Evolutionary conservation across 2,888 invertebrate species (phyloP), one percentile per base, ranked within the genome.

Genomic region (Athripsodes cinereus): DNA sequence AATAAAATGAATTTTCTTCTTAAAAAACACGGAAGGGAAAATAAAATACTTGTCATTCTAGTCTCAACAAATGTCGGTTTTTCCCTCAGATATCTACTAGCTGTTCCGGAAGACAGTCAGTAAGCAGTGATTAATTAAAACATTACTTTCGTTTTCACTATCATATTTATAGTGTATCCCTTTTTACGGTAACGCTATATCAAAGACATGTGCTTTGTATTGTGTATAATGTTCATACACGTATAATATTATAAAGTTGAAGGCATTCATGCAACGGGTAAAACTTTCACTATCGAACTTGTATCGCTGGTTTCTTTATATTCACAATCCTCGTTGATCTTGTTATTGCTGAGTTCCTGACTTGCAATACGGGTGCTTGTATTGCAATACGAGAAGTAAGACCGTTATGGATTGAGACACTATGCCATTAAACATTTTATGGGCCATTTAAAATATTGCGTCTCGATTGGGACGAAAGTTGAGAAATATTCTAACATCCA

Each of bases 261-360:
- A 40, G 40, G 40, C 40, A 40, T 40, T 40, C 40, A 40, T 40
- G 40, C 40, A 40, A 40, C 40, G 40, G 40, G 40, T 13, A 40
- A 40, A 40, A 40, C 40, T 40, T 40, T 40, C 40, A 40, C 40
- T 40, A 13, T 40, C 40, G 16, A 40, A 40, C n/a, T 40, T 40
- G 40, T 16, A 40, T 16, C 16, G 40, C 40, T 40, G 40, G 40
- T 40, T 40, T 40, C 40, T 40, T 40, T 40, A 40, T n/a, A 40
- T 40, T 40, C 40, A 40, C 5, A 40, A 40, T 40, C 40, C 40
- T 40, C 40, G 40, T 40, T 16, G 40, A 16, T 13, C 40, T 5
- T 40, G 40, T 40, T 40, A 16, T 8, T 40, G 40, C 40, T 13
- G 16, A 40, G 40, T 40, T 40, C 40, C 40, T 40, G 40, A 40